Percentiles rank a stretch among this genome's conserved stretches.
Conservation (phyloP, 64 coral and sea anemone species). For the Catalaphyllia jardinei region DNA sequence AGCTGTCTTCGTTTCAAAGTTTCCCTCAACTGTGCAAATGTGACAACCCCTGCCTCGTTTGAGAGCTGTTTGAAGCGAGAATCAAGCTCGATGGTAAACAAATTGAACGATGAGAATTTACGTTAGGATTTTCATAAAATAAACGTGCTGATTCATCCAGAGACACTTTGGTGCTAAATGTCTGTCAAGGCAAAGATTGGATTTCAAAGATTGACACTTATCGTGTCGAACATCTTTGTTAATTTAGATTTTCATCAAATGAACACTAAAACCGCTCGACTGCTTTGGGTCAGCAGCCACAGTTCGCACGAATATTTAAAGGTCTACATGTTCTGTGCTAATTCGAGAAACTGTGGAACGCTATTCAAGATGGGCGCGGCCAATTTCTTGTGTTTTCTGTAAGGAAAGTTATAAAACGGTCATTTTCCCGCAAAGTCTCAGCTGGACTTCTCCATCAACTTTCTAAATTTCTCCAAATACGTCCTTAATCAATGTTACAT, state of each 20-base stretch:
- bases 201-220: slow-evolving; percentile 11
- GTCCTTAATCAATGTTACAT: background rate
- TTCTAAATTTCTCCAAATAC: background rate
- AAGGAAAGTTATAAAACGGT: background rate
- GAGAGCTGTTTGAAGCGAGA: background rate
- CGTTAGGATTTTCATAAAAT: slow-evolving; percentile 8
- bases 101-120: slow-evolving; percentile 27
- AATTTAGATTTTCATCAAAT: slow-evolving; percentile 39
- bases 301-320: background rate
- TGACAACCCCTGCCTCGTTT: background rate
- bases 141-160: background rate
- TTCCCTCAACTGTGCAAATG: background rate
- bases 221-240: slow-evolving; percentile 36
- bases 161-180: slow-evolving; percentile 1
- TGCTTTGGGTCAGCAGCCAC: background rate
- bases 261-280: background rate
- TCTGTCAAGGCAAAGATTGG: slow-evolving; percentile 29
- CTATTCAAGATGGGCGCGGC: background rate
- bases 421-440: background rate
- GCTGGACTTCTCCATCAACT: background rate
- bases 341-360: background rate
- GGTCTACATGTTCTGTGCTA: background rate
- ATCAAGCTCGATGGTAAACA: slow-evolving; percentile 3
- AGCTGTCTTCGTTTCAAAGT: background rate
- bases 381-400: background rate